Percentiles rank a stretch among this genome's conserved stretches.
Conservation (phyloP, 1,140 invertebrate species). For the Caenorhabditis remanei region DNA sequence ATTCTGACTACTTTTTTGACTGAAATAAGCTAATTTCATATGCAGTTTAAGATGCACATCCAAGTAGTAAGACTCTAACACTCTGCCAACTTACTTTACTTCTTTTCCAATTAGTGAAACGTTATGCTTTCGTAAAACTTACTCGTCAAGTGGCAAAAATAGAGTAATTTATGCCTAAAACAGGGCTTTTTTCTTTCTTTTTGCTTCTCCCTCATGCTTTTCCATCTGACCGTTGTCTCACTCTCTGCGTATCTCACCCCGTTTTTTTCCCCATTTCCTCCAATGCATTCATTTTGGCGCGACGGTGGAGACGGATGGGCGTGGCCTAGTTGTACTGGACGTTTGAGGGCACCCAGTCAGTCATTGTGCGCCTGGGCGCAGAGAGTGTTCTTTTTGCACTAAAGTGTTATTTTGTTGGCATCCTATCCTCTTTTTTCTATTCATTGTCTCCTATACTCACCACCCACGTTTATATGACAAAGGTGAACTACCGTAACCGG, state of each 20-base stretch:
- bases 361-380: constrained; percentile 19
- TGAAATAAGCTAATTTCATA: no score
- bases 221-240: constrained; percentile 10
- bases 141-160: no score
- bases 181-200: neutral
- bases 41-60: no score
- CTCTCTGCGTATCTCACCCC: constrained; percentile 9
- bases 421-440: neutral
- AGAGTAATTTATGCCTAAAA: neutral
- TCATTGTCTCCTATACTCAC: neutral
- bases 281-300: constrained; percentile 6
- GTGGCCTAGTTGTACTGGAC: constrained; percentile 27
- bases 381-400: constrained; percentile 34
- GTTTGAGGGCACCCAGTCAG: neutral
- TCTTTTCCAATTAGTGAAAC: no score
- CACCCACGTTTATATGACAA: neutral
- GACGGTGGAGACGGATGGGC: neutral
- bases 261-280: neutral
- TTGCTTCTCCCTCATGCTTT: neutral
- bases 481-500: neutral
- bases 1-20: no score
- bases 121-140: no score
- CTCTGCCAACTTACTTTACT: no score
- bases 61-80: no score
- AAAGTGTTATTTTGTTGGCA: neutral